phyloP scores from a whole-genome alignment of 2,113 vertebrate species.

The Mustelus asterias region DNA sequence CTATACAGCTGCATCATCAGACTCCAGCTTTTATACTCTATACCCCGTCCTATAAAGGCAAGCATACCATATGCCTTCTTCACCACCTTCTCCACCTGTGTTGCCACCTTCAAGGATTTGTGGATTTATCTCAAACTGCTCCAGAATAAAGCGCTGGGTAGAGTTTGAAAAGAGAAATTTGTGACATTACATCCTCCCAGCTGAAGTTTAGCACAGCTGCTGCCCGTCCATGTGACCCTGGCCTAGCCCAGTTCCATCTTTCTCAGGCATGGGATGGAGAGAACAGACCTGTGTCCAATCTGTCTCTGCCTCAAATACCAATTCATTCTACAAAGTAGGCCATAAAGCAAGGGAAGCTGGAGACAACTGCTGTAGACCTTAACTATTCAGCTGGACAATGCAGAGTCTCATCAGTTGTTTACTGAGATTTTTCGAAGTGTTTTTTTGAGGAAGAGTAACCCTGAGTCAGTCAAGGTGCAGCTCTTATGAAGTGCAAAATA shows the following conservation, averaged over 20 bases:
- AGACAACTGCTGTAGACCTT: neutral
- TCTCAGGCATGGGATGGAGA: neutral
- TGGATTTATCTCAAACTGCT: neutral
- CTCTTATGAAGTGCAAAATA: neutral
- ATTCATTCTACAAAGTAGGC: neutral
- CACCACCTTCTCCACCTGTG: no score
- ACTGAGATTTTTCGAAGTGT: neutral
- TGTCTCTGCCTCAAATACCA: neutral
- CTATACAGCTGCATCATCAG: no score
- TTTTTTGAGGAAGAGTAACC: neutral
- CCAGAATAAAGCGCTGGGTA: neutral
- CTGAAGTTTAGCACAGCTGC: neutral
- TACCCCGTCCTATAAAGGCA: no score
- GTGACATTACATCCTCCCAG: neutral
- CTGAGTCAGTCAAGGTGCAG: neutral
- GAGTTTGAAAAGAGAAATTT: neutral
- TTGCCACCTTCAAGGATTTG: no score
- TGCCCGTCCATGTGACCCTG: neutral
- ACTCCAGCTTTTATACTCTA: no score
- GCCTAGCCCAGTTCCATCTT: neutral
- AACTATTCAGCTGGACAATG: neutral
- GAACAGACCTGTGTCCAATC: neutral
- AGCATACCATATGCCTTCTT: no score
- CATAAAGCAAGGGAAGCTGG: neutral
- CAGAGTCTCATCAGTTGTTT: neutral